Percentiles rank a stretch among this genome's conserved stretches.
These are phyloP conservation scores for Garrulus glandarius DNA, from an alignment of 2,797 vertebrate genomes.

Conservation along the genomic window DNA sequence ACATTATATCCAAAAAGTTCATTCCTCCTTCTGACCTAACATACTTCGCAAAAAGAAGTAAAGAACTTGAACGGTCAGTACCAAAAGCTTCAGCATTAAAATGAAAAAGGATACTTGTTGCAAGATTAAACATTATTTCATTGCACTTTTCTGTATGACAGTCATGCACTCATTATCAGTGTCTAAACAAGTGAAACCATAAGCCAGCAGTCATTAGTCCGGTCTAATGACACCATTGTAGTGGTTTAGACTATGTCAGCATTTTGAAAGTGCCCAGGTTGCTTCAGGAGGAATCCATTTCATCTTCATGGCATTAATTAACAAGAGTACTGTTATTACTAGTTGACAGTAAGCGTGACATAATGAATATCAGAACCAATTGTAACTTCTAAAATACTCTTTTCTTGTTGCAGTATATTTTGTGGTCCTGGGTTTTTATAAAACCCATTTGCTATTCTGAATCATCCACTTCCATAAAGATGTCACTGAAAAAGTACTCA, in stretches of 20 bases:
- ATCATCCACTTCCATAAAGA: conserved; percentile 91
- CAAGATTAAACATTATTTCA: not conserved
- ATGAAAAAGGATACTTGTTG: not conserved
- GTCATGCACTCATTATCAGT: not conserved
- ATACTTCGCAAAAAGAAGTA: conserved; percentile 68
- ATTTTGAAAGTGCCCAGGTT: not conserved
- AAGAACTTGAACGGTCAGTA: conserved; percentile 28
- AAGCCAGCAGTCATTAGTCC: not conserved
- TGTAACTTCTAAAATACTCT: not conserved
- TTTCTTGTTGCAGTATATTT: not conserved
- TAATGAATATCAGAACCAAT: not conserved
- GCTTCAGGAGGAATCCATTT: not conserved
- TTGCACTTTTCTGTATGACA: conserved; percentile 12
- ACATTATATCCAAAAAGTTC: not conserved
- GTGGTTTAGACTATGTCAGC: not conserved
- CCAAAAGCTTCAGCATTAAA: conserved; percentile 16
- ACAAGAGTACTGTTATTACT: not conserved
- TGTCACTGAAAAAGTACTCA: conserved; percentile 89
- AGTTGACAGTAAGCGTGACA: not conserved
- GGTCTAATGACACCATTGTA: not conserved
- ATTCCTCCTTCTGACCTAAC: not conserved
- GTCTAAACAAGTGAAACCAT: not conserved
- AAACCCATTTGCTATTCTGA: conserved; percentile 54
- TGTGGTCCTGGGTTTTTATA: not conserved
- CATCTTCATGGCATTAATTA: not conserved